These are phyloP conservation scores for Deroplatys truncata DNA, from an alignment of 2,888 invertebrate species.

Conservation along the genomic window DNA sequence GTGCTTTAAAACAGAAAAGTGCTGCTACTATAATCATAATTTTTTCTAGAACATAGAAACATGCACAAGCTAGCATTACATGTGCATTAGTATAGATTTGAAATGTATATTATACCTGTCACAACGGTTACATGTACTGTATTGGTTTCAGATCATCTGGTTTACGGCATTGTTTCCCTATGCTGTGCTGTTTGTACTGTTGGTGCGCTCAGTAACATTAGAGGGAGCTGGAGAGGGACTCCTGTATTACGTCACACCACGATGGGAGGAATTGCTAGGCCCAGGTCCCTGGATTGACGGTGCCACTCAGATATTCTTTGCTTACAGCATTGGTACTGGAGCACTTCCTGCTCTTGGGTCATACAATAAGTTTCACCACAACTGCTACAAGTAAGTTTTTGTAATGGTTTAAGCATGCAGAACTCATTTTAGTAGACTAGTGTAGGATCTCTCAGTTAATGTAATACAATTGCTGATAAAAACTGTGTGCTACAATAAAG, in stretches of 20 bases:
- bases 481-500: background rate
- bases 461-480: background rate
- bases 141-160: constrained; percentile 58
- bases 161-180: constrained; percentile 74
- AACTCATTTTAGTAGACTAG: too few relatives aligned
- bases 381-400: constrained; percentile 61
- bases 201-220: constrained; percentile 62
- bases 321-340: constrained; percentile 72
- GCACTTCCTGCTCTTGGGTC: constrained; percentile 69
- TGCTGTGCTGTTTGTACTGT: constrained; percentile 60
- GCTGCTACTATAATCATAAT: too few relatives aligned
- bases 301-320: constrained; percentile 74
- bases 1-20: too few relatives aligned
- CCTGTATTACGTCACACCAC: constrained; percentile 62
- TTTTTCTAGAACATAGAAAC: too few relatives aligned
- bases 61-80: too few relatives aligned
- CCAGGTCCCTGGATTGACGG: constrained; percentile 69
- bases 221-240: constrained; percentile 63
- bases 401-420: too few relatives aligned
- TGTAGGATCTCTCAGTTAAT: too few relatives aligned
- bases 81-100: too few relatives aligned
- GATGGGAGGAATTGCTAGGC: constrained; percentile 50
- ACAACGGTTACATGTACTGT: background rate
- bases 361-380: constrained; percentile 73
- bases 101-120: too few relatives aligned